Conservation (phyloP, 1,140 invertebrate genomes). For the Helicoverpa armigera region DNA sequence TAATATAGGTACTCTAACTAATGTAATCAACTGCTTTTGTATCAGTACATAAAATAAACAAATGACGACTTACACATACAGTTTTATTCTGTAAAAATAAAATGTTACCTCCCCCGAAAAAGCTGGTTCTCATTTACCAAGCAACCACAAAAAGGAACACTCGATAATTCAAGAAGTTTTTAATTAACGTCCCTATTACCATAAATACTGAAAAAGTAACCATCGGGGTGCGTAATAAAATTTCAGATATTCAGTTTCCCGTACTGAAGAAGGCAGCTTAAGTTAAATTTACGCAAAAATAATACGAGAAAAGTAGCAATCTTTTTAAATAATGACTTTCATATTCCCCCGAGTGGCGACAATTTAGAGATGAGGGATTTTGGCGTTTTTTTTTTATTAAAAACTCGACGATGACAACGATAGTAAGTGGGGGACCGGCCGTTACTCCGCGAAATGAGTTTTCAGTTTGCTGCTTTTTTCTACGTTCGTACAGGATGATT, state of each 20-base stretch:
- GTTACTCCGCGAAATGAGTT: conserved; percentile 84
- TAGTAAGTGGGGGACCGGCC: conserved; percentile 63
- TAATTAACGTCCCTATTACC: conserved; percentile 42
- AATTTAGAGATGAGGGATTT: conserved; percentile 84
- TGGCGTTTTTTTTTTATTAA: conserved; percentile 80
- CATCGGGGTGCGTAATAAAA: conserved; percentile 65
- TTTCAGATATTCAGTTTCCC: conserved; percentile 52
- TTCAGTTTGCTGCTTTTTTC: conserved; percentile 79
- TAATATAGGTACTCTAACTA: too few relatives aligned
- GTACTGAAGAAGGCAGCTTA: conserved; percentile 66
- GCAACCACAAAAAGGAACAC: not conserved
- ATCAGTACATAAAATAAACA: too few relatives aligned
- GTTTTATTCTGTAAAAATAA: too few relatives aligned
- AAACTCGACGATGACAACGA: conserved; percentile 68
- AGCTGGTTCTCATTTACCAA: too few relatives aligned
- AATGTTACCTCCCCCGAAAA: too few relatives aligned
- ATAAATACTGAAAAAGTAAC: conserved; percentile 28
- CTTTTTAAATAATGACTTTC: conserved; percentile 85
- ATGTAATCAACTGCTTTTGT: too few relatives aligned
- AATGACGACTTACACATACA: too few relatives aligned
- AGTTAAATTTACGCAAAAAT: conserved; percentile 85
- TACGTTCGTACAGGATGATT: conserved; percentile 60
- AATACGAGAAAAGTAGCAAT: conserved; percentile 79
- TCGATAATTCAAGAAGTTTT: conserved; percentile 38
- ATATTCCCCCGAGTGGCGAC: conserved; percentile 82